phyloP scores from a whole-genome alignment of 2,797 vertebrate species.

The Dermochelys coriacea region DNA sequence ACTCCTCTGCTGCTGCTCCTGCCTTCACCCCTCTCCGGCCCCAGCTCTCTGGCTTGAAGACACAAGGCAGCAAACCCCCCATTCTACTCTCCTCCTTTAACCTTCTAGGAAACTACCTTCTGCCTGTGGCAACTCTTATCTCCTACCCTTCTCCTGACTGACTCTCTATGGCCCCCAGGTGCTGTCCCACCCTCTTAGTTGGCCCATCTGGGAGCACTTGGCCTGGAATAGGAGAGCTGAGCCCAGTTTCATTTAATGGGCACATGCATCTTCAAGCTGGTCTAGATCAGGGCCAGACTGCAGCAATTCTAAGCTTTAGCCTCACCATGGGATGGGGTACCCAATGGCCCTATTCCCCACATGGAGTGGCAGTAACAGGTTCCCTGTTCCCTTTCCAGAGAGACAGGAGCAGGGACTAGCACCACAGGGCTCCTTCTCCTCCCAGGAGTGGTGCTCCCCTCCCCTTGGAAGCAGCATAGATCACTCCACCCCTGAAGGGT shows the following conservation, averaged over 20 bases:
- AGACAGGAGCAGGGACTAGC: neutral
- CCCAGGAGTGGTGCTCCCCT: neutral
- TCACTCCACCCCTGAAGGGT: neutral
- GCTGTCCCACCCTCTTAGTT: neutral
- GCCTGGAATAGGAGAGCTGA: neutral
- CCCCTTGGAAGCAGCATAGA: no score
- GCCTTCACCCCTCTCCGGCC: no score
- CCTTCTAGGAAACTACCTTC: neutral
- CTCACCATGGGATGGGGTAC: no score
- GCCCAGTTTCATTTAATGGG: neutral
- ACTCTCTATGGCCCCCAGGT: neutral
- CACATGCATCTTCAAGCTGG: neutral
- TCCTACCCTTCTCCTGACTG: neutral
- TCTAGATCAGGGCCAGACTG: neutral
- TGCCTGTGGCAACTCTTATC: neutral
- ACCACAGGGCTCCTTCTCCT: neutral
- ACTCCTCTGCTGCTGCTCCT: neutral
- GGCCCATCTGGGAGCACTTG: neutral
- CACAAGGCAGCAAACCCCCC: no score
- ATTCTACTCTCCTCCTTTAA: no score
- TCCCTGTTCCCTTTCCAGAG: neutral
- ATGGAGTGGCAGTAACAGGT: neutral
- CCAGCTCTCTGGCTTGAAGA: no score
- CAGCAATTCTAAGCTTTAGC: neutral
- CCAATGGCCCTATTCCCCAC: neutral